phyloP scores from a whole-genome alignment of 1,140 invertebrate genomes.

The Rhagoletis zephyria region DNA sequence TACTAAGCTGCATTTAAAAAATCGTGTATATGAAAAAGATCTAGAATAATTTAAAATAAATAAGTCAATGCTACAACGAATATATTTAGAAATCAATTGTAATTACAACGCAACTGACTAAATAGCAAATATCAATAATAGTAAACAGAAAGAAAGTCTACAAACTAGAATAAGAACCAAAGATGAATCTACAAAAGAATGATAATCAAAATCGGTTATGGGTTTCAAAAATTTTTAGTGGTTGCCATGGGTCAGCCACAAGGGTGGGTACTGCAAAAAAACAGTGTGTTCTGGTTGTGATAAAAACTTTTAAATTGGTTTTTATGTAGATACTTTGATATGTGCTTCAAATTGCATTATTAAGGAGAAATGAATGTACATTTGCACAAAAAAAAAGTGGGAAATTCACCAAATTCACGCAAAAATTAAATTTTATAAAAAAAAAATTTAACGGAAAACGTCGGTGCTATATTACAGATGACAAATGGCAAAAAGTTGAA shows the following conservation, averaged over 20 bases:
- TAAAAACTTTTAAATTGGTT: too few species aligned
- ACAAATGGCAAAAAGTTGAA: too few species aligned
- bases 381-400: too few species aligned
- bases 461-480: too few species aligned
- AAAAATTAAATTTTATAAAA: too few species aligned
- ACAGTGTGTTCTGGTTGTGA: too few species aligned
- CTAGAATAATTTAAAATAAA: not conserved
- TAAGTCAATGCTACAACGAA: constrained; percentile 53
- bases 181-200: constrained; percentile 24
- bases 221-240: not conserved
- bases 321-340: too few species aligned
- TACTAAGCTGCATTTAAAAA: not conserved
- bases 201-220: not conserved
- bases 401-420: too few species aligned
- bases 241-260: not conserved
- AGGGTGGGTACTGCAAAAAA: too few species aligned
- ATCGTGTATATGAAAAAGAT: constrained; percentile 11
- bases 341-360: too few species aligned
- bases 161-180: constrained; percentile 38
- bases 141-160: not conserved
- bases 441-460: too few species aligned
- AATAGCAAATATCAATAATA: not conserved
- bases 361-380: too few species aligned
- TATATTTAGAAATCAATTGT: constrained; percentile 52
- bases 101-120: not conserved